Evolutionary conservation across 30 jellyfish, hydroid and myxozoan species (phyloP).

Genomic region (Aurelia aurita): DNA sequence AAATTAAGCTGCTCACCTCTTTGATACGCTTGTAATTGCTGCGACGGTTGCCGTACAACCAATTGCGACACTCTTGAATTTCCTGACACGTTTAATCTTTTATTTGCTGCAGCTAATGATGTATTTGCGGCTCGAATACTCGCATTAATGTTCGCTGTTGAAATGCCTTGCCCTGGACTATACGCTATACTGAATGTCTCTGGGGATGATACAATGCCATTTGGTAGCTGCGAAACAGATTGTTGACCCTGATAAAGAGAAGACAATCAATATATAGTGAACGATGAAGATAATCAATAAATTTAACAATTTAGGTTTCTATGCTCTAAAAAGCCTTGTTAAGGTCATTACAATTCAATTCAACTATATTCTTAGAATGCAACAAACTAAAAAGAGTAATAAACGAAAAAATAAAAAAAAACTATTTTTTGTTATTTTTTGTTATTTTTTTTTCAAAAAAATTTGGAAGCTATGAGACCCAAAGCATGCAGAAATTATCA

Average conservation of each 20-base stretch:
- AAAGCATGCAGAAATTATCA: too few relatives aligned
- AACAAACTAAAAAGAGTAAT: too few relatives aligned
- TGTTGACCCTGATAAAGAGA: constrained; percentile 25
- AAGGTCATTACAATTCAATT: too few relatives aligned
- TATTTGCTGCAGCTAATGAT: constrained; percentile 7
- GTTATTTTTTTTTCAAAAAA: too few relatives aligned
- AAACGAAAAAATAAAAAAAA: too few relatives aligned
- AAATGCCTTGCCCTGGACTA: constrained; percentile 52
- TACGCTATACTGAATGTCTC: constrained; percentile 41
- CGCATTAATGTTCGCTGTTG: constrained; percentile 37
- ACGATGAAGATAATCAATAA: too few relatives aligned
- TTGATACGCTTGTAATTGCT: constrained; percentile 13
- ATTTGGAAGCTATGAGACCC: too few relatives aligned
- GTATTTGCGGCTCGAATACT: constrained; percentile 23
- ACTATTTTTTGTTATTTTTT: too few relatives aligned
- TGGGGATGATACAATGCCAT: constrained; percentile 45
- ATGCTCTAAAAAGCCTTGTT: too few relatives aligned
- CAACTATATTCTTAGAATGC: too few relatives aligned
- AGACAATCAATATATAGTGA: not conserved
- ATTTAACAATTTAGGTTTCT: too few relatives aligned
- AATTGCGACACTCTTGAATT: constrained; percentile 53
- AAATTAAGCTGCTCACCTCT: constrained; percentile 18
- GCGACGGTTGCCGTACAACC: constrained; percentile 70
- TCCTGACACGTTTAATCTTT: constrained; percentile 38
- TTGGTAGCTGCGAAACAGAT: constrained; percentile 23